Base-by-base conservation (phyloP, 2,797 vertebrate genomes). In the Astyanax mexicanus region DNA sequence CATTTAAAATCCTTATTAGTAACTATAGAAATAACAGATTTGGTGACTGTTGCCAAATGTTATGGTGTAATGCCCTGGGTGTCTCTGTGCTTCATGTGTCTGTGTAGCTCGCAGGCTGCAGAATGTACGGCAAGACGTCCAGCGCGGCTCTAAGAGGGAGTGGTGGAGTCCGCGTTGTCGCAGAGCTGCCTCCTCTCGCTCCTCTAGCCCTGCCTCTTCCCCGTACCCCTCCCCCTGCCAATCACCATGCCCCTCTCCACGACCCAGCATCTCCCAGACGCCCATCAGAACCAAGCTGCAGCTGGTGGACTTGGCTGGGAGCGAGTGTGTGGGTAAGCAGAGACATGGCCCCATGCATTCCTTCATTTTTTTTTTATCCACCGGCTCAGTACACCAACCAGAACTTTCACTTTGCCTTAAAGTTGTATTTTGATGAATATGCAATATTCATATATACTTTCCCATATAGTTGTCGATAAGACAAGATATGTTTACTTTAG, bases 281-380 rank as follows among this genome's bases (percentile, higher is more conserved):
- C 75, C 81, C 5, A 86, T 91, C 79, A 89, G 45, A 79, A 92
- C 94, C 3, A 93, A 89, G 76, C 84, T 97, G 83, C 95, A 95
- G 87, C 88, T 96, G 69, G 94, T 98, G 83, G 95, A 96, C 84
- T 90, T 96, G 84, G 95, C 94, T 0, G 94, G 96, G 29, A 96
- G 95, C 0, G 94, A 96, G 87, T 95, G 95, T 71, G 90, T 86
- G 0, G 93, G 96, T 96, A 84, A 89, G 93, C 60, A 4, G n/a
- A 6, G n/a, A 54, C 6, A 12, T 8, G 69, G 8, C 60, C 9
- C 45, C 21, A 47, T 60, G 29, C 29, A 23, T 1, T 0, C 1
- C 12, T 32, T 55, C 2, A 25, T 15, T 17, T 57, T 6, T 11
- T n/a, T n/a, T n/a, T n/a, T n/a, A 32, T 32, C 29, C 29, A 32